These are phyloP conservation scores for Bombus confusus DNA, from an alignment of 1,140 invertebrate genomes.

Conservation along the genomic window DNA sequence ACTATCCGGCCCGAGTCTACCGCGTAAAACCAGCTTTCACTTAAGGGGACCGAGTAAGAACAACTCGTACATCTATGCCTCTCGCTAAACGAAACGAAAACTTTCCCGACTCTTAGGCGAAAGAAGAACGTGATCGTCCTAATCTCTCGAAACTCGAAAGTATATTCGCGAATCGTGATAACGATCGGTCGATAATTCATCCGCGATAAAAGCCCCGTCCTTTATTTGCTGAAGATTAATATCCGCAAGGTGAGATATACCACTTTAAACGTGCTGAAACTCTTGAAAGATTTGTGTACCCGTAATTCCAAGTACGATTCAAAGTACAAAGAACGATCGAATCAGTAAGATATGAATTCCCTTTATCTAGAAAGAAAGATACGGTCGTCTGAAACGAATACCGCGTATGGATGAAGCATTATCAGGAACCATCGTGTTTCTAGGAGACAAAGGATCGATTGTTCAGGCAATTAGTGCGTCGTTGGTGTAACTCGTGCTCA, in stretches of 20 bases:
- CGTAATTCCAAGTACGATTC: too few species aligned
- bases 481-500: background rate
- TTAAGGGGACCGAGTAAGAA: background rate
- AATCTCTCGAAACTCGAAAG: background rate
- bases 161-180: background rate
- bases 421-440: background rate
- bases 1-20: background rate
- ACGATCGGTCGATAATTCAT: background rate
- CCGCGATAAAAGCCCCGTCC: too few species aligned
- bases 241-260: too few species aligned
- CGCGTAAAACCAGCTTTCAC: slow-evolving; percentile 28
- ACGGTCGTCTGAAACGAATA: background rate
- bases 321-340: too few species aligned
- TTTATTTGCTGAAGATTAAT: too few species aligned
- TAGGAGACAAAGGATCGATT: slow-evolving; percentile 47
- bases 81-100: background rate
- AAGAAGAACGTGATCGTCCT: background rate
- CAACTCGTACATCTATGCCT: background rate
- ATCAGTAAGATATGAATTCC: background rate
- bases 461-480: slow-evolving; percentile 43
- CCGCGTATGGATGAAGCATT: background rate
- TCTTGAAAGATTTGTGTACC: too few species aligned
- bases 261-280: too few species aligned
- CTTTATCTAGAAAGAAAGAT: background rate
- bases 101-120: background rate